Conservation (phyloP, 2,888 invertebrate species). For the Onchidella celtica region DNA sequence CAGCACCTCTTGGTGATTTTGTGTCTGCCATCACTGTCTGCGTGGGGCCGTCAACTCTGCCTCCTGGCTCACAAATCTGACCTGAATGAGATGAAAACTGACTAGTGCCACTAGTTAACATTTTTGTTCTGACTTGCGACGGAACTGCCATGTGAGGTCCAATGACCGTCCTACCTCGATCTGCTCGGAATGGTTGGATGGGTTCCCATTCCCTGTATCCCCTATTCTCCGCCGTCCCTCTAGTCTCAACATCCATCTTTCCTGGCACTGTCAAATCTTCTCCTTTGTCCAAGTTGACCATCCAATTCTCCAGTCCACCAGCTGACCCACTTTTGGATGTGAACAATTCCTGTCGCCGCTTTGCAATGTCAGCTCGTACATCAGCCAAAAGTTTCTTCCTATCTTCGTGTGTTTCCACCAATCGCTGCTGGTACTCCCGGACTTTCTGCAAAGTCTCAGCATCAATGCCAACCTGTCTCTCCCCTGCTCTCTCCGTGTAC, state of each 20-base stretch:
- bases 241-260: background rate
- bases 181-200: conserved; percentile 12
- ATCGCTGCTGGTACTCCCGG: conserved; percentile 66
- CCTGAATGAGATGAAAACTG: background rate
- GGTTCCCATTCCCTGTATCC: background rate
- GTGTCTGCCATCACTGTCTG: background rate
- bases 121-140: background rate
- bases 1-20: background rate
- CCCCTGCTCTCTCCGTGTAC: conserved; percentile 62
- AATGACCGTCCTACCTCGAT: background rate
- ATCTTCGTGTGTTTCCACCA: conserved; percentile 67
- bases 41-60: background rate
- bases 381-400: conserved; percentile 64
- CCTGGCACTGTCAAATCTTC: background rate
- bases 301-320: background rate
- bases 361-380: conserved; percentile 67
- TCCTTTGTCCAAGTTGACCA: background rate
- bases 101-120: background rate
- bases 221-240: background rate
- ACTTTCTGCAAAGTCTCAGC: conserved; percentile 56
- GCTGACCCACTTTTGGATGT: background rate
- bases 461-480: conserved; percentile 58
- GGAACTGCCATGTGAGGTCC: background rate
- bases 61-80: background rate
- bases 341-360: conserved; percentile 57